Evolutionary conservation across 1,140 invertebrate species (phyloP).

Genomic region (Zaprionus africanus): DNA sequence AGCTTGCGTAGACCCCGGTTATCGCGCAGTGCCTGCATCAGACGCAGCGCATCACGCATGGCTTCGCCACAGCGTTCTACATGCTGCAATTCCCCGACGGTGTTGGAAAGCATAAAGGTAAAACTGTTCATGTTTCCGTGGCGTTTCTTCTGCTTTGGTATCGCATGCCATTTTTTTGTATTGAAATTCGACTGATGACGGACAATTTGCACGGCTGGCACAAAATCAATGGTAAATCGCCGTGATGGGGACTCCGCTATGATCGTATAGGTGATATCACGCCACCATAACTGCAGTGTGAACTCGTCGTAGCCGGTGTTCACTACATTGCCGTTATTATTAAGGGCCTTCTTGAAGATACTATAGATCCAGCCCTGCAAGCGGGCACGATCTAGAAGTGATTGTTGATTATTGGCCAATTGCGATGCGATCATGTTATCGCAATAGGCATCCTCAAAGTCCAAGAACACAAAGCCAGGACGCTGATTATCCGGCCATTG

Average conservation of each 20-base stretch:
- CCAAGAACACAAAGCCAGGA: conserved; percentile 52
- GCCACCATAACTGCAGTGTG: conserved; percentile 26
- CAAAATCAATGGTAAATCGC: conserved; percentile 56
- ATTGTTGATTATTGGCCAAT: conserved; percentile 28
- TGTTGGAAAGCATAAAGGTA: conserved; percentile 47
- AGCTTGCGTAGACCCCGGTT: conserved; percentile 41
- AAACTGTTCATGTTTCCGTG: conserved; percentile 12
- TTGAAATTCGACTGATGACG: background rate
- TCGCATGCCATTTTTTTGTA: conserved; percentile 22
- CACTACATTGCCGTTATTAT: background rate
- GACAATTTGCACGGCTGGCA: conserved; percentile 54
- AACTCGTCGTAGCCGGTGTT: conserved; percentile 2
- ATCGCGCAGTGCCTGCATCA: conserved; percentile 54
- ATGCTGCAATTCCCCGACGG: conserved; percentile 6
- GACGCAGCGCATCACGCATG: conserved; percentile 37
- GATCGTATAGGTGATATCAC: conserved; percentile 44
- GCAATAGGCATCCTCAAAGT: conserved; percentile 33
- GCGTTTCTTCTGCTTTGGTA: conserved; percentile 38
- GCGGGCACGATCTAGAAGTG: conserved; percentile 21
- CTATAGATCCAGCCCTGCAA: conserved; percentile 47
- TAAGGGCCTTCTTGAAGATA: conserved; percentile 29
- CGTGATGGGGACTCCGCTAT: conserved; percentile 14
- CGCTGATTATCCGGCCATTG: conserved; percentile 26
- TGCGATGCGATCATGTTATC: background rate
- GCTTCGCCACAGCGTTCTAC: conserved; percentile 13